Evolutionary conservation across 2,888 invertebrate genomes (phyloP).

Genomic region (Exocentrus adspersus): DNA sequence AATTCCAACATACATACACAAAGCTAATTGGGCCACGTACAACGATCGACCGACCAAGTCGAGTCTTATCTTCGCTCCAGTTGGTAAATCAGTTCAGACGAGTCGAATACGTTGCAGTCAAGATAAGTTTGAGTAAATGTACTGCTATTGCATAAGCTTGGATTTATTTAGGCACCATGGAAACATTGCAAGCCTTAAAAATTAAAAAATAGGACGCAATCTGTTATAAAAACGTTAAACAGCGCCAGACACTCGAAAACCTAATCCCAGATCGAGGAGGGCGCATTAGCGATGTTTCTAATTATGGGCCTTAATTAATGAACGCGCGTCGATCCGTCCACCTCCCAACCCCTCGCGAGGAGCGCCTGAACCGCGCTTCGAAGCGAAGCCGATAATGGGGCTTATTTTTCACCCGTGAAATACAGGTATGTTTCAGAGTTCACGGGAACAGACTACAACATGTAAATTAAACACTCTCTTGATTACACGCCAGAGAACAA

Average conservation of each 20-base stretch:
- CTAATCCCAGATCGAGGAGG: constrained; percentile 12
- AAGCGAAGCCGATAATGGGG: constrained; percentile 31
- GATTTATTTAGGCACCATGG: too few species aligned
- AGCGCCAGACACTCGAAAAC: not conserved
- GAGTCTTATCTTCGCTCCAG: too few species aligned
- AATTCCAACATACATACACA: not conserved
- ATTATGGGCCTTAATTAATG: constrained; percentile 30
- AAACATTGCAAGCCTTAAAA: too few species aligned
- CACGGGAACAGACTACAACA: constrained; percentile 27
- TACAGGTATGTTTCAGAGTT: constrained; percentile 25
- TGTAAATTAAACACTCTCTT: constrained; percentile 39
- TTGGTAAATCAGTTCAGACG: too few species aligned
- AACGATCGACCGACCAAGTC: not conserved
- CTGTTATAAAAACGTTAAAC: not conserved
- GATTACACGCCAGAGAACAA: constrained; percentile 34
- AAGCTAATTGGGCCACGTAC: not conserved
- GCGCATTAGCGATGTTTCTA: constrained; percentile 23
- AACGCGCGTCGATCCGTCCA: constrained; percentile 17
- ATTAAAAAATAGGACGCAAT: not conserved
- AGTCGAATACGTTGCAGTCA: too few species aligned
- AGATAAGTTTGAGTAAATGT: too few species aligned
- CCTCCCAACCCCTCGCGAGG: constrained; percentile 6
- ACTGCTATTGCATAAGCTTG: too few species aligned
- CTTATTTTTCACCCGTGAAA: constrained; percentile 39
- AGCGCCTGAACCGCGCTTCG: constrained; percentile 14